A percentile compares a stretch with the other conserved stretches of the same genome.
These are phyloP conservation scores for Pseudomugil gertrudae DNA, from an alignment of 2,797 vertebrate species.

Conservation along the genomic window DNA sequence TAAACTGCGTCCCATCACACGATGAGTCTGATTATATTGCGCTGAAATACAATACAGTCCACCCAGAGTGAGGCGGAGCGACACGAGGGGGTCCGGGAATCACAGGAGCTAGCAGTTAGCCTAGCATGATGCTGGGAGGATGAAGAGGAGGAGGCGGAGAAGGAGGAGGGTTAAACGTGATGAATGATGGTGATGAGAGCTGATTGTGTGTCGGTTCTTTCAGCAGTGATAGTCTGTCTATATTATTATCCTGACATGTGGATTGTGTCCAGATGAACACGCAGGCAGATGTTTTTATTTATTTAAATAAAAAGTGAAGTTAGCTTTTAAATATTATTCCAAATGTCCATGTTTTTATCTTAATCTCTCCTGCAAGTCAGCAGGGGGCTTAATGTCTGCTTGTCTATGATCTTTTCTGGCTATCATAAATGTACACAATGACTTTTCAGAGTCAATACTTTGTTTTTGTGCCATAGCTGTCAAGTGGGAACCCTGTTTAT, in stretches of 20 bases:
- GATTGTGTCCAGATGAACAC: too few relatives aligned
- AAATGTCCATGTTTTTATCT: background rate
- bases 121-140: background rate
- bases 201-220: background rate
- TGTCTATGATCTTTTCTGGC: background rate
- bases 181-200: background rate
- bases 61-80: background rate
- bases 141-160: background rate
- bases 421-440: background rate
- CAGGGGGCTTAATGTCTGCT: background rate
- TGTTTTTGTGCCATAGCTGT: constrained; percentile 80
- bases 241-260: background rate
- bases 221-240: background rate
- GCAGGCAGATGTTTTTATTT: background rate
- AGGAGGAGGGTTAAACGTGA: background rate
- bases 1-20: background rate
- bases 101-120: background rate
- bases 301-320: background rate
- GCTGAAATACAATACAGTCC: background rate
- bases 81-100: background rate
- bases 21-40: background rate
- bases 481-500: constrained; percentile 90
- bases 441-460: background rate
- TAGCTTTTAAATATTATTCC: background rate
- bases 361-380: background rate